Evolutionary conservation across 2,888 invertebrate species (phyloP).

Genomic region (Ypsolopha scabrella): DNA sequence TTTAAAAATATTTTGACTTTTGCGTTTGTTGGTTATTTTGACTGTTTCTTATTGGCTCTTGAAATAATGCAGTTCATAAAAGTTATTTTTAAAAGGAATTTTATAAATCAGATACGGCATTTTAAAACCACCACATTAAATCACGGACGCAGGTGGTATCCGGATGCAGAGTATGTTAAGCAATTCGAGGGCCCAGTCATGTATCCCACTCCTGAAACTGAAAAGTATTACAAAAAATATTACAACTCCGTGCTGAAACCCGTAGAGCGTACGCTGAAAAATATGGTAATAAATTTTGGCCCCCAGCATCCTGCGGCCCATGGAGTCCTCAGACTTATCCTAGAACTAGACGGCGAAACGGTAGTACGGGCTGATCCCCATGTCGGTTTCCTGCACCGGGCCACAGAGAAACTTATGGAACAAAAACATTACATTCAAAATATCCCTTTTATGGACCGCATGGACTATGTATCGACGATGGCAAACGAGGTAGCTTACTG

Average conservation of each 20-base stretch:
- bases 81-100: neutral
- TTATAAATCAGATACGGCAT: slow-evolving; percentile 14
- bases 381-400: slow-evolving; percentile 88
- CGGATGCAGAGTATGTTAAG: slow-evolving; percentile 72
- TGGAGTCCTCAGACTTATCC: slow-evolving; percentile 84
- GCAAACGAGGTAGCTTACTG: slow-evolving; percentile 83
- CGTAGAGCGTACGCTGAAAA: slow-evolving; percentile 72
- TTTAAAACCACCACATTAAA: slow-evolving; percentile 23
- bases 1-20: no score
- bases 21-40: no score
- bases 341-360: slow-evolving; percentile 86
- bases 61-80: neutral
- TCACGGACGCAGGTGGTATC: slow-evolving; percentile 67
- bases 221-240: slow-evolving; percentile 41
- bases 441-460: slow-evolving; percentile 87
- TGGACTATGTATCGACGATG: slow-evolving; percentile 90
- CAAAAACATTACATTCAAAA: slow-evolving; percentile 88
- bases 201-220: slow-evolving; percentile 60
- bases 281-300: slow-evolving; percentile 85
- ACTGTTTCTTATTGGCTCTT: neutral
- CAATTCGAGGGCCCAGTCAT: slow-evolving; percentile 69
- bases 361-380: slow-evolving; percentile 86
- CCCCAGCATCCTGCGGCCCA: slow-evolving; percentile 94
- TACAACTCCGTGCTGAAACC: slow-evolving; percentile 39
- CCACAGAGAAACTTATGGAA: slow-evolving; percentile 92